Evolutionary conservation across 2,888 invertebrate species (phyloP).

Genomic region (Clistopyga incitator): DNA sequence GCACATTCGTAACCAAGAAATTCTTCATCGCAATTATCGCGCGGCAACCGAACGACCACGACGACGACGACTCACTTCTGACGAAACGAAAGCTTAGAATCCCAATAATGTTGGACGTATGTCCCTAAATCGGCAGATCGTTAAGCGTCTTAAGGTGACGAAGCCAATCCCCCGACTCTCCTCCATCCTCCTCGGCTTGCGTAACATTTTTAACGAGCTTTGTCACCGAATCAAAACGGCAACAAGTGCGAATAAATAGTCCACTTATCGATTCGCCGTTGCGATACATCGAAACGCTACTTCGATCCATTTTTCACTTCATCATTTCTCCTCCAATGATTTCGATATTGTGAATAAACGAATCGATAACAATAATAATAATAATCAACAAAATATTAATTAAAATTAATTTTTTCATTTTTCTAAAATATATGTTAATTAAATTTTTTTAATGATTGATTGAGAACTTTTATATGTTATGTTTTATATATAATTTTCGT

Average conservation of each 20-base stretch:
- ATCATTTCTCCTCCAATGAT: not conserved
- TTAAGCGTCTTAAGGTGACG: conserved; percentile 24
- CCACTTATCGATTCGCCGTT: not conserved
- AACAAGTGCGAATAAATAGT: conserved; percentile 54
- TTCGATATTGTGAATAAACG: not conserved
- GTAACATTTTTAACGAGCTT: conserved; percentile 37
- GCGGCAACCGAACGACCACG: not conserved
- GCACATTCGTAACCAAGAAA: not conserved
- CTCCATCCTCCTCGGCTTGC: conserved; percentile 15
- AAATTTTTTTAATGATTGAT: no score
- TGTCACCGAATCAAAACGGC: conserved; percentile 29
- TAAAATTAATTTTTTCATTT: no score
- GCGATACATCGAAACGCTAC: not conserved
- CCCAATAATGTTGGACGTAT: conserved; percentile 19
- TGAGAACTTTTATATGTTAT: no score
- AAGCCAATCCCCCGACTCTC: conserved; percentile 20
- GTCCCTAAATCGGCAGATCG: conserved; percentile 5
- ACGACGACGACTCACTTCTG: not conserved
- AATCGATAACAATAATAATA: no score
- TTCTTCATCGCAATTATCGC: not conserved
- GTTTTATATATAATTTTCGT: no score
- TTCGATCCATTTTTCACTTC: not conserved
- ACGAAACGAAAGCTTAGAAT: conserved; percentile 1
- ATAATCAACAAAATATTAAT: no score
- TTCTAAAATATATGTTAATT: no score